Percentiles rank a stretch among this genome's conserved stretches.
phyloP scores from a whole-genome alignment of 2,888 invertebrate species.

The Anagyrus pseudococci region DNA sequence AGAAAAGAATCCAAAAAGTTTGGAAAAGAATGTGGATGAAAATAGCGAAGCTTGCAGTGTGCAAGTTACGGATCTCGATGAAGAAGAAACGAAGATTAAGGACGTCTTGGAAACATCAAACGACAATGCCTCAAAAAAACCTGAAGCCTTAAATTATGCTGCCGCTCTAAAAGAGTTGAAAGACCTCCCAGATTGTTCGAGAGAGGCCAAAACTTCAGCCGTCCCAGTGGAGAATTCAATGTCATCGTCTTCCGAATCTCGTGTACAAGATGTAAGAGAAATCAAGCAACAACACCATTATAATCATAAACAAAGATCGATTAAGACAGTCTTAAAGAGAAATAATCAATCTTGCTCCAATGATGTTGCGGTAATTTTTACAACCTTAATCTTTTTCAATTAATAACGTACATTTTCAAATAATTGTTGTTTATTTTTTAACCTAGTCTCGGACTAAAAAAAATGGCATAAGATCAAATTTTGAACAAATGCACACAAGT shows the following conservation, averaged over 20 bases:
- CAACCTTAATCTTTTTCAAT: background rate
- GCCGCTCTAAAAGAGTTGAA: constrained; percentile 27
- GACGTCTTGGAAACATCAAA: constrained; percentile 15
- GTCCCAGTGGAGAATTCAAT: constrained; percentile 24
- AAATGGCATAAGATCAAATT: constrained; percentile 28
- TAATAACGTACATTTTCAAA: background rate
- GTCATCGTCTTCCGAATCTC: constrained; percentile 26
- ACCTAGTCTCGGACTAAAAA: constrained; percentile 28
- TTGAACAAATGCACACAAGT: constrained; percentile 24
- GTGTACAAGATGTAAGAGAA: constrained; percentile 31
- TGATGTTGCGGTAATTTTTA: constrained; percentile 22
- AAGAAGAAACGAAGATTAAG: constrained; percentile 39
- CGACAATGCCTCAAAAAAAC: constrained; percentile 16
- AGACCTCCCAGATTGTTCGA: constrained; percentile 23
- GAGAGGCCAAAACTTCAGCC: constrained; percentile 24
- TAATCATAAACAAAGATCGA: constrained; percentile 35
- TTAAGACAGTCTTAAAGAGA: constrained; percentile 42
- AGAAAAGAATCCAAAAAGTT: constrained; percentile 29
- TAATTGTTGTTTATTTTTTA: constrained; percentile 1
- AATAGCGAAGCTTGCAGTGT: constrained; percentile 33
- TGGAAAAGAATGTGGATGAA: constrained; percentile 30
- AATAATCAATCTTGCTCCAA: constrained; percentile 33
- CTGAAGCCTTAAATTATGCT: constrained; percentile 32
- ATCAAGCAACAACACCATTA: constrained; percentile 21
- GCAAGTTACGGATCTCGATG: constrained; percentile 49